Percentiles rank a stretch among this genome's conserved stretches.
phyloP scores from a whole-genome alignment of 2,113 vertebrate genomes.

The Pedionomus torquatus region DNA sequence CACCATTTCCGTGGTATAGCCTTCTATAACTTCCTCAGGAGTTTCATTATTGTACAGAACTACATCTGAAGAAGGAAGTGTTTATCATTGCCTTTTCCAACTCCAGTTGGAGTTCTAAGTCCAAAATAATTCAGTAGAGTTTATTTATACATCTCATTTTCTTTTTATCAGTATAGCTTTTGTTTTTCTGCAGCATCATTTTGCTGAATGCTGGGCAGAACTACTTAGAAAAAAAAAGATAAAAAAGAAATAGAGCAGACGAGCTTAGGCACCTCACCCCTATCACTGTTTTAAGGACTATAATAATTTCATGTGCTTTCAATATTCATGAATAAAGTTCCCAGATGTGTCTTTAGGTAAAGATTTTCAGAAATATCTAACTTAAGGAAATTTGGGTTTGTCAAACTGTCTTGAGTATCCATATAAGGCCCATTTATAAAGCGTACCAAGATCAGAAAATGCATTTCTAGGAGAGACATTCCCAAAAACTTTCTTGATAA shows the following conservation, averaged over 20 bases:
- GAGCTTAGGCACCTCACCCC: neutral
- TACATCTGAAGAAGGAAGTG: neutral
- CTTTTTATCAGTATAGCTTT: neutral
- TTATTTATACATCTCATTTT: neutral
- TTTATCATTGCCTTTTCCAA: neutral
- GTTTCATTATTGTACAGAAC: neutral
- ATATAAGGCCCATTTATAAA: neutral
- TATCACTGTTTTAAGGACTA: neutral
- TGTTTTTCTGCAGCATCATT: neutral
- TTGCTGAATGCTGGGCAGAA: neutral
- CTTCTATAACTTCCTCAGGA: neutral
- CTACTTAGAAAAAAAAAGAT: neutral
- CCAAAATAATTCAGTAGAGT: neutral
- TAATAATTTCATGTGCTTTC: neutral
- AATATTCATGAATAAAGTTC: neutral
- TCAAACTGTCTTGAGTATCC: neutral
- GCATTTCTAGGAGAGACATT: neutral
- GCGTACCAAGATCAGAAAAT: neutral
- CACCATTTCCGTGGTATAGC: neutral
- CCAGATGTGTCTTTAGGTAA: neutral
- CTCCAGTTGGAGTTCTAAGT: neutral
- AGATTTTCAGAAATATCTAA: neutral
- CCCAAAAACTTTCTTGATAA: neutral
- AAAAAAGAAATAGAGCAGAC: neutral
- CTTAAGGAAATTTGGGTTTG: neutral